Base-by-base conservation (phyloP, 2,797 vertebrate species). In the Borostomias antarcticus region DNA sequence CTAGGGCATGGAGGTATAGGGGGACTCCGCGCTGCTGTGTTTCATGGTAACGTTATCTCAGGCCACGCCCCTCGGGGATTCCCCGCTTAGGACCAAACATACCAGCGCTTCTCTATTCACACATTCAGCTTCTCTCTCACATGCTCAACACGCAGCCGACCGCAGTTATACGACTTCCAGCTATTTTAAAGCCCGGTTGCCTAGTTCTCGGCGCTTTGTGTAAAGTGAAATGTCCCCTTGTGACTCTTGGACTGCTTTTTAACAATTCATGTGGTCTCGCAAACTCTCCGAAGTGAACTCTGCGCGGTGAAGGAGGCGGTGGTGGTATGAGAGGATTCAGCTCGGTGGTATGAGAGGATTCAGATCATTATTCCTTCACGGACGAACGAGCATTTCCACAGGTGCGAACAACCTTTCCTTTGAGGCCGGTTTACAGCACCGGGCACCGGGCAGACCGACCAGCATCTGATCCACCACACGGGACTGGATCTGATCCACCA, bases 61-160 rank as follows among this genome's bases (percentile, higher is more conserved):
- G 26, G 68, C 74, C 78, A 69, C 86, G 86, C 85, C 77, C 82
- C 77, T 63, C 28, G 90, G 92, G 91, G 89, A 91, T 88, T 92
- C 89, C 92, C 90, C 72, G 61, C 13, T 15, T 26, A 13, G 2
- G 74, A 83, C 84, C 84, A 86, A 85, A 86, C 88, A 86, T 85
- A 86, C 85, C 83, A 79, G 77, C 78, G 67, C 80, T 79, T 79
- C 80, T 52, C 70, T 72, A 75, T 53, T 85, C 76, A 69, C 62
- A n/a, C 37, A 85, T 81, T 83, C 88, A 80, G n/a, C n/a, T n/a
- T n/a, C n/a, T 53, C 70, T 80, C 79, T 84, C 86, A 58, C 73
- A 53, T 64, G 83, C 75, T 50, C 70, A 64, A 25, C 45, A n/a
- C 47, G 25, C 26, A 11, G 25, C 15, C 5, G 7, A 48, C 13